These are phyloP conservation scores for Eremophila alpestris DNA, from an alignment of 2,797 vertebrate genomes.

Conservation along the genomic window DNA sequence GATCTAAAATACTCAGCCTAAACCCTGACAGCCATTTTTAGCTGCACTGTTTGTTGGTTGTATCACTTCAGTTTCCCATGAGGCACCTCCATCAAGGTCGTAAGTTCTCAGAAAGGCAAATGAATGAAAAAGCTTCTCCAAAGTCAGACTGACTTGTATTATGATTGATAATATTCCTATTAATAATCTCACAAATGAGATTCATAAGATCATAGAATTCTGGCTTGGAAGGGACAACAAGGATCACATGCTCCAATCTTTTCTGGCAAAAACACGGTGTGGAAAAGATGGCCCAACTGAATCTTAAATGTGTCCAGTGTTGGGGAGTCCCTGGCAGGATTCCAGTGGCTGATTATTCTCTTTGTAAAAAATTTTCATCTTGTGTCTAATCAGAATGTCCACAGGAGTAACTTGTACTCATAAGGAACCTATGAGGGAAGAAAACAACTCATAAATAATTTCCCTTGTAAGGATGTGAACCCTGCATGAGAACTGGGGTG, in stretches of 20 bases:
- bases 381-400: not conserved
- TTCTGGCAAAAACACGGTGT: not conserved
- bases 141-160: not conserved
- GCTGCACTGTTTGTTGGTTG: not conserved
- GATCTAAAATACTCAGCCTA: not conserved
- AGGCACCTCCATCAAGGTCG: fast-evolving
- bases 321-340: not conserved
- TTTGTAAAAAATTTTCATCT: not conserved
- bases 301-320: not conserved
- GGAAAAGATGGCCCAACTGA: not conserved
- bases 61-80: not conserved
- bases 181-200: not conserved
- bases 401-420: not conserved
- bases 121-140: not conserved
- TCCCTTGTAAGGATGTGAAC: not conserved
- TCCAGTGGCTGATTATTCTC: not conserved
- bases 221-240: not conserved
- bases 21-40: not conserved
- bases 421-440: not conserved
- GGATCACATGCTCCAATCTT: not conserved
- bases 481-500: fast-evolving
- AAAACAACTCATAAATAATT: not conserved
- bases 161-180: not conserved
- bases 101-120: not conserved
- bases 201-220: not conserved